Base-by-base conservation (phyloP, 2,888 invertebrate species). In the Caenorhabditis doughertyi region DNA sequence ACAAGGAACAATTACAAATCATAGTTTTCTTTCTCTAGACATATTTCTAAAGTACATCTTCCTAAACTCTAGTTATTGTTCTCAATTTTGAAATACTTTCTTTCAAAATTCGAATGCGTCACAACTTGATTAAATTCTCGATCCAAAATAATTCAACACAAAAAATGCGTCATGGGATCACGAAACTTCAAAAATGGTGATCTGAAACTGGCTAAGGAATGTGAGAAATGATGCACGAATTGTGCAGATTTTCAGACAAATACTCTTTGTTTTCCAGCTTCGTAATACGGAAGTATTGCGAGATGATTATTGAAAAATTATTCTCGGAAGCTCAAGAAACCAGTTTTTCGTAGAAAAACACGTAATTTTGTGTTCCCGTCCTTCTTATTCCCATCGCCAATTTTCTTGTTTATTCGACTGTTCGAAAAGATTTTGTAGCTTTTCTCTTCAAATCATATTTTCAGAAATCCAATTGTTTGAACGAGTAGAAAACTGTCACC, bases 221-320 rank as follows among this genome's bases (percentile, higher is more conserved):
- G 47, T 64, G 64, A 47, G 64, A 64, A 62, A 8, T 8, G 35
- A 44, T 23, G n/a, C 18, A 18, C 27, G 44, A 62, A 62, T 44
- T 62, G 3, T 64, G 47, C 64, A 29, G 44, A 27, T 44, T 62
- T 62, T 21, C 47, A 47, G 64, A 32, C 42, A 42, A 62, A 42
- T n/a, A 44, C 42, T 64, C 18, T 39, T 47, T 64, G 29, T 64
- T 49, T 32, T 64, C 18, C 64, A 64, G 21, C 35, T 18, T 56
- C n/a, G 18, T 18, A 32, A 58, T 60, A 64, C 29, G 64, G 64
- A 64, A 64, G 64, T 64, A n/a, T 29, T 0, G 11, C 64, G 9
- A 47, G 64, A 64, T 64, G 47, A 64, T 49, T 49, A 21, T 64
- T 47, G 47, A 32, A 32, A 64, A 64, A 47, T 29, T 29, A 64